A percentile compares a stretch with the other conserved stretches of the same genome.
Conservation (phyloP, 2,113 vertebrate species). For the Aepyceros melampus region DNA sequence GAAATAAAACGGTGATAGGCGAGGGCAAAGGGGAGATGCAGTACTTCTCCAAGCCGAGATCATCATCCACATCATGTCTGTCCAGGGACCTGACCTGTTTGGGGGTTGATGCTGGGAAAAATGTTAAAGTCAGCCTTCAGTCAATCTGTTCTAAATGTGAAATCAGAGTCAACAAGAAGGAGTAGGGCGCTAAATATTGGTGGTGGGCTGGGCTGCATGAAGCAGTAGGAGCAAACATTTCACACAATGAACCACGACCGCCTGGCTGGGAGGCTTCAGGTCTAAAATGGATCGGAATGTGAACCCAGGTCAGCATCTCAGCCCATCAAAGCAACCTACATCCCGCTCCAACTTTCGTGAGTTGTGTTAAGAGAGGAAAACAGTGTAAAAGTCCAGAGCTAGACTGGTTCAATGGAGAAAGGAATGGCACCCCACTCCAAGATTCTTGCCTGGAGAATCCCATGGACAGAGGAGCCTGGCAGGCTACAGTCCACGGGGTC, state of each 20-base stretch:
- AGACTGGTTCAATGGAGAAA: not conserved
- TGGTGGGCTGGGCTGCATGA: no score
- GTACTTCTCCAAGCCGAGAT: not conserved
- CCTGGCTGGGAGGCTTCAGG: not conserved
- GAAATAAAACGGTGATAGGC: rapidly evolving
- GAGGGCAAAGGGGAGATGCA: no score
- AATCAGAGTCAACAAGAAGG: not conserved
- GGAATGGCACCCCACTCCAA: not conserved
- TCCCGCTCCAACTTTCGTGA: not conserved
- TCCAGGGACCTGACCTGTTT: not conserved
- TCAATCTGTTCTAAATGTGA: not conserved
- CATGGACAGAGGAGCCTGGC: not conserved
- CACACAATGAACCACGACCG: rapidly evolving
- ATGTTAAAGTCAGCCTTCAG: not conserved
- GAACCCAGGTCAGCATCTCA: not conserved
- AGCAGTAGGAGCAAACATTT: not conserved
- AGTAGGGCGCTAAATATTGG: not conserved
- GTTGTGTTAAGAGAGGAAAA: not conserved
- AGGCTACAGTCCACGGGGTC: not conserved
- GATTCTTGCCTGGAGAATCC: not conserved
- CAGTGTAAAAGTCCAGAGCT: not conserved
- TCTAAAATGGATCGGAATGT: not conserved
- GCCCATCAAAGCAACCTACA: not conserved
- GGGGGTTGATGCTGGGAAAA: not conserved
- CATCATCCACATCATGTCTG: rapidly evolving